Evolutionary conservation across 1,140 invertebrate species (phyloP).

Genomic region (Lepidurus arcticus): DNA sequence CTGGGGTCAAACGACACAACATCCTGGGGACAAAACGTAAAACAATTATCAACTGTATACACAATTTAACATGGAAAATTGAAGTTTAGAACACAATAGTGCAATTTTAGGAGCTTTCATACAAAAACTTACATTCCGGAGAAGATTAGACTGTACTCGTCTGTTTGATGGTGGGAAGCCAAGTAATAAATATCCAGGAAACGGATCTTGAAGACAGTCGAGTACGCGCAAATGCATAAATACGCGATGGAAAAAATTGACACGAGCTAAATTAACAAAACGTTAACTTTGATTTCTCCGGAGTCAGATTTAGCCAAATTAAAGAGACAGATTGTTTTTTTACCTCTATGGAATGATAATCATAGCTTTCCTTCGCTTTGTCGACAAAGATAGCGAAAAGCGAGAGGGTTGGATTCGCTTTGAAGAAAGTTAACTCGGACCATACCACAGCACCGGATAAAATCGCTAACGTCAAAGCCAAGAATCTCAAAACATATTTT

Average conservation of each 20-base stretch:
- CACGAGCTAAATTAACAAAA: conserved; percentile 57
- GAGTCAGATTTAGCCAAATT: not conserved
- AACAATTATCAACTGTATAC: conserved; percentile 12
- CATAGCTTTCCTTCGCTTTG: conserved; percentile 69
- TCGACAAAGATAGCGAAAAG: conserved; percentile 90
- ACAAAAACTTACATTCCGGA: conserved; percentile 67
- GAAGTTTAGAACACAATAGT: conserved; percentile 24
- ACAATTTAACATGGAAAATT: conserved; percentile 16
- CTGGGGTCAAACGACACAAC: conserved; percentile 92
- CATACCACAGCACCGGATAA: conserved; percentile 89
- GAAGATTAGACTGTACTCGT: conserved; percentile 97
- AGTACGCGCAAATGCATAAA: conserved; percentile 95
- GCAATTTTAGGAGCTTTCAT: not conserved
- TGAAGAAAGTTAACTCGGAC: conserved; percentile 98
- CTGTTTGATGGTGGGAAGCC: conserved; percentile 94
- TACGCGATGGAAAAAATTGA: conserved; percentile 88
- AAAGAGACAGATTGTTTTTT: conserved; percentile 55
- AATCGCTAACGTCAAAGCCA: conserved; percentile 66
- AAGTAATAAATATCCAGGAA: conserved; percentile 96
- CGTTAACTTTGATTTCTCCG: conserved; percentile 12
- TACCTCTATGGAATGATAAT: conserved; percentile 94
- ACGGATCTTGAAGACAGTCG: conserved; percentile 91
- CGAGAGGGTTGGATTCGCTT: conserved; percentile 80
- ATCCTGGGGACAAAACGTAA: conserved; percentile 58
- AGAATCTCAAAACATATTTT: conserved; percentile 63